Conservation (phyloP, 1,140 invertebrate genomes). For the Hestina assimilis region DNA sequence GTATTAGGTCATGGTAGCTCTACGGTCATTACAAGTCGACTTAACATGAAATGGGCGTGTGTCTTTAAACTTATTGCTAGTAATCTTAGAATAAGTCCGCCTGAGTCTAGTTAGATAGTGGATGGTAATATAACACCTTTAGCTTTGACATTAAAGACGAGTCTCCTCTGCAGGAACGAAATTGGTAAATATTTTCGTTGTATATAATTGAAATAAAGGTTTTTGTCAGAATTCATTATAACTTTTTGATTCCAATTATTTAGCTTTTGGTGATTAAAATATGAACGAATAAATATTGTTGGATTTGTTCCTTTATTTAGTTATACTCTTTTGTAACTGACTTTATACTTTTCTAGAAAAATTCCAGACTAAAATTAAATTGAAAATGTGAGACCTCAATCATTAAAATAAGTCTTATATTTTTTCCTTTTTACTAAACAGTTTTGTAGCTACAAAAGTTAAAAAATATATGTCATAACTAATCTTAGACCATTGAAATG, state of each 20-base stretch:
- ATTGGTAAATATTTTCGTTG: conserved; percentile 1
- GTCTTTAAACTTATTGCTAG: conserved; percentile 27
- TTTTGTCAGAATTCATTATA: not conserved
- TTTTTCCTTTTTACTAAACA: too few species aligned
- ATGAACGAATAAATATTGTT: not conserved
- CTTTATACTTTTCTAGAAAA: too few species aligned
- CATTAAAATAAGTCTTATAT: too few species aligned
- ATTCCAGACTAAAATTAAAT: too few species aligned
- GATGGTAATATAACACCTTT: not conserved
- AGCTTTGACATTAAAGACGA: not conserved
- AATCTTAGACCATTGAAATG: too few species aligned
- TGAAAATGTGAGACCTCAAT: too few species aligned
- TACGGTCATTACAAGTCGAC: conserved; percentile 27
- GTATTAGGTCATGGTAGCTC: conserved; percentile 39
- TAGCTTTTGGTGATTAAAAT: not conserved
- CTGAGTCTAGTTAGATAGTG: not conserved
- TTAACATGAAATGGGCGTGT: conserved; percentile 32
- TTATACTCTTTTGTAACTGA: too few species aligned
- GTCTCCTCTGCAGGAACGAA: not conserved
- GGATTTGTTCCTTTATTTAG: too few species aligned
- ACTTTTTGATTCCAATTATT: not conserved
- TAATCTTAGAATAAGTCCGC: conserved; percentile 17
- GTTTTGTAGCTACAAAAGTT: too few species aligned
- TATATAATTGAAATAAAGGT: not conserved
- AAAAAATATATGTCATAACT: too few species aligned